Percentiles rank a stretch among this genome's conserved stretches.
Conservation (phyloP, 2,113 vertebrate genomes). For the Phaethon lepturus region DNA sequence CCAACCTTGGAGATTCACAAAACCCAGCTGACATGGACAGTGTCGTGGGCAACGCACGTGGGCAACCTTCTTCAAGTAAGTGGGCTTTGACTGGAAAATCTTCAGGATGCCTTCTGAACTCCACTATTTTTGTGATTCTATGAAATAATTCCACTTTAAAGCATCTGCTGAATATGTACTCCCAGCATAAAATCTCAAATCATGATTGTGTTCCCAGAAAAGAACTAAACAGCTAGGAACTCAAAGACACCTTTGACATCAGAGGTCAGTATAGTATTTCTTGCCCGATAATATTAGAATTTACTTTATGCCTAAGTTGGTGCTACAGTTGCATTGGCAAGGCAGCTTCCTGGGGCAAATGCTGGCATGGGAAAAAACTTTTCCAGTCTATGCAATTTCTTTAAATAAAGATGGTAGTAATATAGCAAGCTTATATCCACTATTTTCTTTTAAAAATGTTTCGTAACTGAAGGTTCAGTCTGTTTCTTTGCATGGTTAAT, state of each 20-base stretch:
- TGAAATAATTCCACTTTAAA: neutral
- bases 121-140: neutral
- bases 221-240: neutral
- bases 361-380: neutral
- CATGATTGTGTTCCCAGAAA: neutral
- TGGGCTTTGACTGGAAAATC: neutral
- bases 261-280: neutral
- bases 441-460: neutral
- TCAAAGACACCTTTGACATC: neutral
- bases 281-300: neutral
- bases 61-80: neutral
- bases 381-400: neutral
- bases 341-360: neutral
- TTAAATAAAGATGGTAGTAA: neutral
- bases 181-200: neutral
- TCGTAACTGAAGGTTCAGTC: neutral
- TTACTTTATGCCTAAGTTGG: neutral
- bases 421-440: neutral
- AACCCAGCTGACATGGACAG: neutral
- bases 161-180: neutral
- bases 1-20: neutral
- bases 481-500: neutral
- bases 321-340: accelerated
- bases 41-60: neutral
- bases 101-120: neutral